Evolutionary conservation across 2,888 invertebrate genomes (phyloP).

Genomic region (Danaus chrysippus): DNA sequence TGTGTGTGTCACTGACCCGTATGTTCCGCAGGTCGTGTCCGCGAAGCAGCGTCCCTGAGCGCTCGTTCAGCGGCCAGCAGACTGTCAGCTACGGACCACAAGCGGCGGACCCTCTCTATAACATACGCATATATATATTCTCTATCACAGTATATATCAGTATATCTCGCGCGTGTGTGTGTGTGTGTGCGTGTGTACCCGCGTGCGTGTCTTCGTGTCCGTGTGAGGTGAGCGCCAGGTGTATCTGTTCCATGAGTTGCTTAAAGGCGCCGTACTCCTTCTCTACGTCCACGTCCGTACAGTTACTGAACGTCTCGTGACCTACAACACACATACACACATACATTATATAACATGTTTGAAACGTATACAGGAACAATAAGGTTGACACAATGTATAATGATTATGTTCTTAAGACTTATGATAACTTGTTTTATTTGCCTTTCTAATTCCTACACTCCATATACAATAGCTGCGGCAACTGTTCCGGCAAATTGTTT

Average conservation of each 20-base stretch:
- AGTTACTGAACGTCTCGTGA: constrained; percentile 88
- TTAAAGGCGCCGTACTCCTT: constrained; percentile 87
- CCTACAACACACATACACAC: constrained; percentile 54
- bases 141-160: neutral
- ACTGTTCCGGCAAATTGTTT: too few species aligned
- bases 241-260: constrained; percentile 89
- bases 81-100: constrained; percentile 67
- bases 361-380: too few species aligned
- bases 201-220: constrained; percentile 14
- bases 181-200: constrained; percentile 15
- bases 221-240: constrained; percentile 81
- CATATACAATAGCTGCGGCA: too few species aligned
- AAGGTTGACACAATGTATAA: too few species aligned
- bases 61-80: constrained; percentile 67
- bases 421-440: too few species aligned
- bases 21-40: constrained; percentile 43
- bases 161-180: constrained; percentile 12
- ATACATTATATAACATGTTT: too few species aligned
- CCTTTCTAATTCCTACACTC: too few species aligned
- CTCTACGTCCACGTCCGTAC: constrained; percentile 80
- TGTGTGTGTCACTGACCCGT: constrained; percentile 39
- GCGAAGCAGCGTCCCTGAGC: constrained; percentile 69
- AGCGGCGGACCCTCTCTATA: constrained; percentile 58
- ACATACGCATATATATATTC: too few species aligned
- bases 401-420: too few species aligned